Percentiles rank a stretch among this genome's conserved stretches.
Conservation (phyloP, 2,888 invertebrate genomes). For the Drosophila setosimentum region DNA sequence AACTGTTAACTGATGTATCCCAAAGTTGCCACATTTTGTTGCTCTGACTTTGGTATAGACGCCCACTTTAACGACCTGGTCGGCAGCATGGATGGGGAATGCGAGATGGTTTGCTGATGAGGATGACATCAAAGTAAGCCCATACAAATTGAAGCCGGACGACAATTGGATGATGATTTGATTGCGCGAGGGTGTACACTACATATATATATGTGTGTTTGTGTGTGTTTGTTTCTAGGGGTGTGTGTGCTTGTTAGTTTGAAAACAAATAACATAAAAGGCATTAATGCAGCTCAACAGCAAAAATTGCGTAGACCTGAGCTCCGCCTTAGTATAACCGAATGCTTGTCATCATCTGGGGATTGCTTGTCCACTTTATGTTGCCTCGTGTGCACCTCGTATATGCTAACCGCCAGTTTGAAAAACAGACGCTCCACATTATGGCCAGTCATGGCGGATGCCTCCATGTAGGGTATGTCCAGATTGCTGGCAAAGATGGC, state of each 20-base stretch:
- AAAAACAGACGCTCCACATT: conserved; percentile 98
- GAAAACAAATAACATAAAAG: background rate
- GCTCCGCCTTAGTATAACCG: background rate
- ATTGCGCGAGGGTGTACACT: conserved; percentile 26
- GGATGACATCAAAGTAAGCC: conserved; percentile 85
- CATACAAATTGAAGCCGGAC: conserved; percentile 97
- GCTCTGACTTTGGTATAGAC: conserved; percentile 4
- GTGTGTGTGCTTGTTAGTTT: background rate
- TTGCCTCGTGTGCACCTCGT: background rate
- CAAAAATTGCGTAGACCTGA: background rate
- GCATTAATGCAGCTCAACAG: conserved; percentile 38
- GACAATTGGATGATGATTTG: conserved; percentile 96
- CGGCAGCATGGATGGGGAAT: background rate
- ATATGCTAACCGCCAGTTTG: conserved; percentile 28
- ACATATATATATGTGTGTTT: background rate
- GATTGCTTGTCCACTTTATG: too few relatives aligned
- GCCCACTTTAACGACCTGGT: conserved; percentile 45
- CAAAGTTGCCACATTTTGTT: background rate
- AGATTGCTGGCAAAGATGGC: conserved; percentile 98
- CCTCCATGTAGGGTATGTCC: conserved; percentile 99
- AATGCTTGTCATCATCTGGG: background rate
- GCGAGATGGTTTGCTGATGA: background rate
- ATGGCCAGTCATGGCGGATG: conserved; percentile 97
- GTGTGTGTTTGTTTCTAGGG: background rate
- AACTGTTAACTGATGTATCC: background rate